These are phyloP conservation scores for Scleropages formosus DNA, from an alignment of 2,797 vertebrate genomes.

Conservation along the genomic window DNA sequence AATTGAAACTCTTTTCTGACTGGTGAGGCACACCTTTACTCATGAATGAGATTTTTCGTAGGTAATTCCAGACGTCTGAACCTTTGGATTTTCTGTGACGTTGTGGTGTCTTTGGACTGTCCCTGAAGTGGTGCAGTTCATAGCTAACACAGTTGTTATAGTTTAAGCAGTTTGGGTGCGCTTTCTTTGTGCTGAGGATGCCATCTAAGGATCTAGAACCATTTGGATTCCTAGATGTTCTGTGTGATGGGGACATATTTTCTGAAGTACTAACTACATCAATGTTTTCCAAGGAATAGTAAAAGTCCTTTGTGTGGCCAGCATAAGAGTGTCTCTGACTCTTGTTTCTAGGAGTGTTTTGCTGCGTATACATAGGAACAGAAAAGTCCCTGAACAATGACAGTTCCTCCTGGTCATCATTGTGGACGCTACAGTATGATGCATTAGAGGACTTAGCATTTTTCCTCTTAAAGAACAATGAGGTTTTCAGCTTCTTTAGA, in stretches of 20 bases:
- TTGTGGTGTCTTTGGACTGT: slow-evolving; percentile 53
- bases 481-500: slow-evolving; percentile 78
- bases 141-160: slow-evolving; percentile 59
- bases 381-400: slow-evolving; percentile 72
- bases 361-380: slow-evolving; percentile 62
- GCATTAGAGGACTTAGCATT: slow-evolving; percentile 61
- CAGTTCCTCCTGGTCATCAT: slow-evolving; percentile 46
- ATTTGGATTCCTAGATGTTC: slow-evolving; percentile 60
- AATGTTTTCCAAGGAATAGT: slow-evolving; percentile 81
- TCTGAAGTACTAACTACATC: slow-evolving; percentile 68
- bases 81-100: slow-evolving; percentile 66
- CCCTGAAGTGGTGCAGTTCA: slow-evolving; percentile 64
- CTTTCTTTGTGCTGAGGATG: slow-evolving; percentile 59
- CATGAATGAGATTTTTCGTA: slow-evolving; percentile 80
- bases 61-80: slow-evolving; percentile 82
- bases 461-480: slow-evolving; percentile 64
- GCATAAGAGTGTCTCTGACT: slow-evolving; percentile 85
- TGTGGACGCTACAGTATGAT: slow-evolving; percentile 59
- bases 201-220: slow-evolving; percentile 61
- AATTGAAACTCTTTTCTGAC: slow-evolving; percentile 73
- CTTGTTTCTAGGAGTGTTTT: slow-evolving; percentile 64
- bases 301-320: slow-evolving; percentile 76
- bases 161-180: slow-evolving; percentile 61
- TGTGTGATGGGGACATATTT: slow-evolving; percentile 49
- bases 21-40: slow-evolving; percentile 68